These are phyloP conservation scores for Gymnarchus niloticus DNA, from an alignment of 2,113 vertebrate species.

Conservation along the genomic window DNA sequence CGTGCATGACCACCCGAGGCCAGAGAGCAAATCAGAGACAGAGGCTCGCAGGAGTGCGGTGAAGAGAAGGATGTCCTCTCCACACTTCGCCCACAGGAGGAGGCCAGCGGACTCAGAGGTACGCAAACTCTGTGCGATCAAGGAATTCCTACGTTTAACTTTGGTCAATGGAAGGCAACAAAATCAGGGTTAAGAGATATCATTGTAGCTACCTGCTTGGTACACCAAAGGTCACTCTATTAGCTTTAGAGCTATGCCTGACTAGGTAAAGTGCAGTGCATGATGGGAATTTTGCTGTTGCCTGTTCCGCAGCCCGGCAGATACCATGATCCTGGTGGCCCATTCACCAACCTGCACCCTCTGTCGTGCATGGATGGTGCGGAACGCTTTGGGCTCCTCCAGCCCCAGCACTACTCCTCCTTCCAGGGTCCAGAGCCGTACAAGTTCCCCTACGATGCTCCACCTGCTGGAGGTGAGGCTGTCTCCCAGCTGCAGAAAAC, in stretches of 20 bases:
- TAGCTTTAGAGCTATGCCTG: no score
- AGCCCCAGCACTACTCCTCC: slow-evolving; percentile 62
- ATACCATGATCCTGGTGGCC: slow-evolving; percentile 49
- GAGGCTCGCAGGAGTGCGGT: slow-evolving; percentile 83
- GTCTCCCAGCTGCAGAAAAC: slow-evolving; percentile 64
- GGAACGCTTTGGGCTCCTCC: slow-evolving; percentile 60
- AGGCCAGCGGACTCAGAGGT: slow-evolving; percentile 73
- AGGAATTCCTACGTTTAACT: background rate
- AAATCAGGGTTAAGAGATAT: background rate
- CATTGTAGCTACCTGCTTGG: no score
- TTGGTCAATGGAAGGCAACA: no score
- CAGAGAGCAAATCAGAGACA: slow-evolving; percentile 91
- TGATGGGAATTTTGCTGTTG: no score
- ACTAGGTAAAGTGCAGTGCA: background rate
- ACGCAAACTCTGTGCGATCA: slow-evolving; percentile 11
- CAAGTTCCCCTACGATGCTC: slow-evolving; percentile 62
- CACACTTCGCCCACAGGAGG: slow-evolving; percentile 75
- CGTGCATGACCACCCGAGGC: slow-evolving; percentile 87
- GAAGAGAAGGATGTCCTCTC: slow-evolving; percentile 79
- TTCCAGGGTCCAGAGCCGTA: slow-evolving; percentile 70
- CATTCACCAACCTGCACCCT: slow-evolving; percentile 50
- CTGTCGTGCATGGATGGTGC: slow-evolving; percentile 63
- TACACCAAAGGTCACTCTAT: no score
- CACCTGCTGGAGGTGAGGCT: slow-evolving; percentile 63
- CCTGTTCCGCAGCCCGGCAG: slow-evolving; percentile 52